Conservation (phyloP, 2,113 vertebrate genomes). For the Neogobius melanostomus region DNA sequence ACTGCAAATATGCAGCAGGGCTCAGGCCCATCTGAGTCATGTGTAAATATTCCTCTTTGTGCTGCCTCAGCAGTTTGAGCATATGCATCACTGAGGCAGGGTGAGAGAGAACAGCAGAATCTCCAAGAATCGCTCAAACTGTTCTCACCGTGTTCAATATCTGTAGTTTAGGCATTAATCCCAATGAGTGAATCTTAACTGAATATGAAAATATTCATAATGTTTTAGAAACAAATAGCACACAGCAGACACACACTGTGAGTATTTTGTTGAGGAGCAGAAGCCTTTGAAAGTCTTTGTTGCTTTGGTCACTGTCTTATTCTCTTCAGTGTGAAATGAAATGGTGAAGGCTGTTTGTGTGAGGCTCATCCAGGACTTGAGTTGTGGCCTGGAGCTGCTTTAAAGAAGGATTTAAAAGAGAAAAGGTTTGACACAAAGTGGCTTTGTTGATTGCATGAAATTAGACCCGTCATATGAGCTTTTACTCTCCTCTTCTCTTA, state of each 20-base stretch:
- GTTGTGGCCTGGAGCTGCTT: conserved; percentile 56
- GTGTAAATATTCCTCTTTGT: conserved; percentile 78
- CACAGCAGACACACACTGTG: conserved; percentile 11
- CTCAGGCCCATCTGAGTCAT: conserved; percentile 67
- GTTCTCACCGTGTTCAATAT: too few species aligned
- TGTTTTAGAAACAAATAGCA: too few species aligned
- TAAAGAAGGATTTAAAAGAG: conserved; percentile 65
- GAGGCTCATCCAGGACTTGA: conserved; percentile 62
- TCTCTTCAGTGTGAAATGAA: conserved; percentile 69
- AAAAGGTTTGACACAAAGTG: conserved; percentile 67
- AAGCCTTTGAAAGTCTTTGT: conserved; percentile 65
- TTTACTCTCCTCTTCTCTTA: conserved; percentile 41
- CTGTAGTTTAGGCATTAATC: too few species aligned
- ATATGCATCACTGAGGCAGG: conserved; percentile 74
- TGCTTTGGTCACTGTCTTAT: conserved; percentile 58
- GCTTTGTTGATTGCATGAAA: conserved; percentile 75
- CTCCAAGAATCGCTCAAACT: too few species aligned
- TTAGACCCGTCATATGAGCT: conserved; percentile 55
- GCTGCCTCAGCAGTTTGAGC: conserved; percentile 74
- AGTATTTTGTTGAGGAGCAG: conserved; percentile 55
- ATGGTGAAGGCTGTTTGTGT: conserved; percentile 52
- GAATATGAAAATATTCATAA: too few species aligned
- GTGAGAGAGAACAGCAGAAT: conserved; percentile 7
- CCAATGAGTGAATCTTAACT: too few species aligned
- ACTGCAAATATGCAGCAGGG: conserved; percentile 46